Evolutionary conservation across 2,113 vertebrate genomes (phyloP).

Genomic region (Harpagus bidentatus): DNA sequence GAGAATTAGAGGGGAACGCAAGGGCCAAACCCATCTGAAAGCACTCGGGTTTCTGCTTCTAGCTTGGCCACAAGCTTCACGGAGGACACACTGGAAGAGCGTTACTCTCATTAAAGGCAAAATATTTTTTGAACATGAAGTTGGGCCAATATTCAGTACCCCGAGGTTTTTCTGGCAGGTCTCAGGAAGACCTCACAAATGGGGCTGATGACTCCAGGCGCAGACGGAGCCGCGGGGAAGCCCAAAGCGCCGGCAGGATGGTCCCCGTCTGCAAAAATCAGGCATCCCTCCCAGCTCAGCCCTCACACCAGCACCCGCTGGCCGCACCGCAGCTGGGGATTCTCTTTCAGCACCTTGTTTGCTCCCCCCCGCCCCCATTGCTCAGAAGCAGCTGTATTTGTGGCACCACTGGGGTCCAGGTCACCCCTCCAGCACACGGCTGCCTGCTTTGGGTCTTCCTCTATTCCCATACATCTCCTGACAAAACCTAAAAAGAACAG

Average conservation of each 20-base stretch:
- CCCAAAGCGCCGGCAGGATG: background rate
- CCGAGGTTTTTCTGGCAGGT: accelerated
- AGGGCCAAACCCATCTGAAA: background rate
- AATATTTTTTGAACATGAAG: background rate
- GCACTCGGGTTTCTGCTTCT: background rate
- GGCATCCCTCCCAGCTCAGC: background rate
- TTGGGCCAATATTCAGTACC: background rate
- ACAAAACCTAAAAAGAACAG: background rate
- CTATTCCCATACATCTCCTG: background rate
- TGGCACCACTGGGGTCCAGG: background rate
- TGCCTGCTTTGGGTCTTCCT: background rate
- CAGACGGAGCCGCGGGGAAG: accelerated
- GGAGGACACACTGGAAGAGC: background rate
- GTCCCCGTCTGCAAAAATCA: background rate
- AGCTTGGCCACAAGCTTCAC: background rate
- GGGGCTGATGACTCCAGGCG: background rate
- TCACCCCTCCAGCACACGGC: background rate
- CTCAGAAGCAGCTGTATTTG: background rate
- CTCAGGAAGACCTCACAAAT: accelerated
- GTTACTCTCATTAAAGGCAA: background rate
- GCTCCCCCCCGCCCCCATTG: no score
- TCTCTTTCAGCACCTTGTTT: accelerated
- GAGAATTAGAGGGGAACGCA: background rate
- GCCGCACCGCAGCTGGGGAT: accelerated
- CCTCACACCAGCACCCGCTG: accelerated